phyloP scores from a whole-genome alignment of 2,113 vertebrate genomes.

The Halichoerus grypus region DNA sequence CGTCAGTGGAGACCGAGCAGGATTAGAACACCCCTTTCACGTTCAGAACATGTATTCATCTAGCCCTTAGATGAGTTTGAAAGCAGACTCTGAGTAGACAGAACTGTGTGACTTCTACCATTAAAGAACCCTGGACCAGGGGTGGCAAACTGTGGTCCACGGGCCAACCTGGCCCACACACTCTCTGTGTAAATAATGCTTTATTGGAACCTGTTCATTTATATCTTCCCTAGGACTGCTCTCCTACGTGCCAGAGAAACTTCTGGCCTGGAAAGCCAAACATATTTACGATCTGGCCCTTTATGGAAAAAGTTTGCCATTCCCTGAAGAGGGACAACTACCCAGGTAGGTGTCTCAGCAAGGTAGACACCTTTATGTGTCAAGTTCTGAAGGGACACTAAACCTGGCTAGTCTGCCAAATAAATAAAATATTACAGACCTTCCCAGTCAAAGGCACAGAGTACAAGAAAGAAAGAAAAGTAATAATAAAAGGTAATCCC shows the following conservation, averaged over 20 bases:
- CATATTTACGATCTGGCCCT: not conserved
- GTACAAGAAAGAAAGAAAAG: constrained; percentile 78
- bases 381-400: constrained; percentile 75
- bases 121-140: rapidly evolving
- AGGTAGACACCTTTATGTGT: constrained; percentile 72
- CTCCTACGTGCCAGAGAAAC: rapidly evolving
- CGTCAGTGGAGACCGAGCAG: not conserved
- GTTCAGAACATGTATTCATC: rapidly evolving
- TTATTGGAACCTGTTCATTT: rapidly evolving
- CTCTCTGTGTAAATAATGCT: rapidly evolving
- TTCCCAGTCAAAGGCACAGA: constrained; percentile 82
- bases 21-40: not conserved
- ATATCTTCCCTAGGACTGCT: rapidly evolving
- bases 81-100: not conserved
- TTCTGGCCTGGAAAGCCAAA: not conserved
- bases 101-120: not conserved
- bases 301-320: not conserved
- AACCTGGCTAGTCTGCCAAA: constrained; percentile 81
- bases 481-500: constrained; percentile 82
- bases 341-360: not conserved
- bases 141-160: rapidly evolving
- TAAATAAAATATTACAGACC: constrained; percentile 87
- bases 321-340: not conserved
- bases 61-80: not conserved
- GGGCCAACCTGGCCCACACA: rapidly evolving